phyloP scores from a whole-genome alignment of 2,888 invertebrate species.

The Phortica magna region DNA sequence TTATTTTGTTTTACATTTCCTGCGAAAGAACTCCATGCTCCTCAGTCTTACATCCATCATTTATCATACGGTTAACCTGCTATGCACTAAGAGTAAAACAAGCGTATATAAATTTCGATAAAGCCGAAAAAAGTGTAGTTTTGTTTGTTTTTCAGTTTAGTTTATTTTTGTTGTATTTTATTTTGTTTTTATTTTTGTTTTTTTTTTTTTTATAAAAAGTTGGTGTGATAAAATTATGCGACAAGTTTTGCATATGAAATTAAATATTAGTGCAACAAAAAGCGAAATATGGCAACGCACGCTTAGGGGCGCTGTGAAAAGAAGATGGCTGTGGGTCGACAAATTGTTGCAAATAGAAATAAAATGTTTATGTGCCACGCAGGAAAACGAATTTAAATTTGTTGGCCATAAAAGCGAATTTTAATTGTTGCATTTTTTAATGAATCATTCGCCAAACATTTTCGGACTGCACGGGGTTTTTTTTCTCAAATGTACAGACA shows the following conservation, averaged over 20 bases:
- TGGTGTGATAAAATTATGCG: conserved; percentile 21
- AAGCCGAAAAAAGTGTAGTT: not conserved
- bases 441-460: conserved; percentile 56
- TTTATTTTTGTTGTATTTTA: not conserved
- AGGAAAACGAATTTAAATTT: not conserved
- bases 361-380: not conserved
- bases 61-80: too few species aligned
- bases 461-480: not conserved
- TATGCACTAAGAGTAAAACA: too few species aligned
- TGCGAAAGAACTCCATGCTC: too few species aligned
- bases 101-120: too few species aligned
- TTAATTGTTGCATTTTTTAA: conserved; percentile 51
- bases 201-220: not conserved
- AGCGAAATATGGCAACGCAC: not conserved
- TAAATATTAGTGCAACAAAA: conserved; percentile 22
- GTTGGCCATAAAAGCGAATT: conserved; percentile 50
- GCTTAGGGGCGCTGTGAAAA: not conserved
- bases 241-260: conserved; percentile 32
- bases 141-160: not conserved
- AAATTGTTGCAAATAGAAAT: not conserved
- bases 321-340: not conserved
- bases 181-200: not conserved
- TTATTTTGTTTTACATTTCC: too few species aligned
- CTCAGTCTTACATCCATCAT: too few species aligned
- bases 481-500: not conserved